A percentile compares a stretch with the other conserved stretches of the same genome.
Conservation (phyloP, 1,140 invertebrate species). For the Drosophila fuyamai region DNA sequence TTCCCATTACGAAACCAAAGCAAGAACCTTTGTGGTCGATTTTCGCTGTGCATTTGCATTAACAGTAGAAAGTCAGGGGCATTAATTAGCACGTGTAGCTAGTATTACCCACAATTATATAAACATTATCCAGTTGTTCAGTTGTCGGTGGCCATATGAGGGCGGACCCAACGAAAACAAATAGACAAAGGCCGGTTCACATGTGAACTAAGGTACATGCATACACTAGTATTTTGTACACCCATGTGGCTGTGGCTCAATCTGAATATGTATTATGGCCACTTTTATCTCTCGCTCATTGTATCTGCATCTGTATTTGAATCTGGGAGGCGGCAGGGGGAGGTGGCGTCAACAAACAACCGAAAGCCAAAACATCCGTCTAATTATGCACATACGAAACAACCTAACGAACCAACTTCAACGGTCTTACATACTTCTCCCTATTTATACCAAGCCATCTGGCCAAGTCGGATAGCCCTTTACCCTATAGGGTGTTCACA, state of each 20-base stretch:
- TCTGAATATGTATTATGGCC: constrained; percentile 56
- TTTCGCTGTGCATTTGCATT: constrained; percentile 20
- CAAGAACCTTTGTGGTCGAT: constrained; percentile 45
- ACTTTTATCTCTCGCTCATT: constrained; percentile 45
- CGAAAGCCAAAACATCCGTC: constrained; percentile 37
- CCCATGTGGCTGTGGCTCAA: constrained; percentile 28
- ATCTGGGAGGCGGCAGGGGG: constrained; percentile 23
- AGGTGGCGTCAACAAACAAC: constrained; percentile 28
- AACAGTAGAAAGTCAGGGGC: constrained; percentile 42
- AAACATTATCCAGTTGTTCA: constrained; percentile 68
- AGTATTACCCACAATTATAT: constrained; percentile 69
- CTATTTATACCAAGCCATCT: neutral
- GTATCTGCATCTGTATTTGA: constrained; percentile 44
- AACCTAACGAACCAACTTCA: constrained; percentile 18
- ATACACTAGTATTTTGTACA: neutral
- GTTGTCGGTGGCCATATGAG: constrained; percentile 21
- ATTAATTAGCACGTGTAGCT: constrained; percentile 56
- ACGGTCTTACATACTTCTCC: neutral
- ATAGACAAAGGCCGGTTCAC: constrained; percentile 36
- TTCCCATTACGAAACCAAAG: constrained; percentile 8
- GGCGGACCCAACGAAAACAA: constrained; percentile 24
- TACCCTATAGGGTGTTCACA: constrained; percentile 49
- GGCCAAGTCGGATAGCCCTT: constrained; percentile 2
- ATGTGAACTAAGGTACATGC: constrained; percentile 22
- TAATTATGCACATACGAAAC: constrained; percentile 68